Percentiles rank a stretch among this genome's conserved stretches.
Evolutionary conservation across 2,888 invertebrate genomes (phyloP).

Genomic region (Eupithecia subfuscata): DNA sequence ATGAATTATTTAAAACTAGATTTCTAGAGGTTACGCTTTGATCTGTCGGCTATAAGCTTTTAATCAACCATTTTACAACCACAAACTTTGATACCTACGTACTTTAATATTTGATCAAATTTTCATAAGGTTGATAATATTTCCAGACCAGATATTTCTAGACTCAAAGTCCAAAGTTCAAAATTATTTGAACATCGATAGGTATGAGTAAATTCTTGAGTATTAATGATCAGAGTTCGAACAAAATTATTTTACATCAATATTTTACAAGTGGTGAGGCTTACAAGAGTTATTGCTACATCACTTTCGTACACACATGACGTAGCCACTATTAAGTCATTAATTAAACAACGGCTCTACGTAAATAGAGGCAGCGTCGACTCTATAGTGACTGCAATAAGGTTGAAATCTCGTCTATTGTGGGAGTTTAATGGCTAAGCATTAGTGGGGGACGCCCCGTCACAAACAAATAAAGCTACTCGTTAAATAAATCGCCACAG

Average conservation of each 20-base stretch:
- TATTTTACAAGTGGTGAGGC: constrained; percentile 24
- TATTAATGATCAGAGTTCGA: not conserved
- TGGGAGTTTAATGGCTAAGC: constrained; percentile 66
- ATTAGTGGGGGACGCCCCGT: constrained; percentile 66
- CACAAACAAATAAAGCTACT: constrained; percentile 75
- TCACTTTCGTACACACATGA: constrained; percentile 61
- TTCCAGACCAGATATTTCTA: not conserved
- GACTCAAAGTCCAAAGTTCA: not conserved
- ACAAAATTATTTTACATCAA: constrained; percentile 20
- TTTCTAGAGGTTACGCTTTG: constrained; percentile 6
- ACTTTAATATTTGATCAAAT: not conserved
- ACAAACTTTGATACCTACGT: not conserved
- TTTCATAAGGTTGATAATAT: not conserved
- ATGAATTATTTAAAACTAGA: constrained; percentile 15
- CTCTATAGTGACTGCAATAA: constrained; percentile 57
- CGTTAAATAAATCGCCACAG: constrained; percentile 75
- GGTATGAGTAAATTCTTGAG: not conserved
- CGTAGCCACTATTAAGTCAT: constrained; percentile 71
- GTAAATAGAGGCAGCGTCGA: constrained; percentile 49
- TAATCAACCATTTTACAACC: constrained; percentile 2
- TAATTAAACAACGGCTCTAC: constrained; percentile 63
- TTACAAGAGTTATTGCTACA: constrained; percentile 52
- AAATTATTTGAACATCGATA: constrained; percentile 6
- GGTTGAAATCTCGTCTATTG: constrained; percentile 63
- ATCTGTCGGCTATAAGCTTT: constrained; percentile 6